These are phyloP conservation scores for Yoshiicerus persimilis DNA, from an alignment of 1,140 invertebrate species.

Conservation along the genomic window DNA sequence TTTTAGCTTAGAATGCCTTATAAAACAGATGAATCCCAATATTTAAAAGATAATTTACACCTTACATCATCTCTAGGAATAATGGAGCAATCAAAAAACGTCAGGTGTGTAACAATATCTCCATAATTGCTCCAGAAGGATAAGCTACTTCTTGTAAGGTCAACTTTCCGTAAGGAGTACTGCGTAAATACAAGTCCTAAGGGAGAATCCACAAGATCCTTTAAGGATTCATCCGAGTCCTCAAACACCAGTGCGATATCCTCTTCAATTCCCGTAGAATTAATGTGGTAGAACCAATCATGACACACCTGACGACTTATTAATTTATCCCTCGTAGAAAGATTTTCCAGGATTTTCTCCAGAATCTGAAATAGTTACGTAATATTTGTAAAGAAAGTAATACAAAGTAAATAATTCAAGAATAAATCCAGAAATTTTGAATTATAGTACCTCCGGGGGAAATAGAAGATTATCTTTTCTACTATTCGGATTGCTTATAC, in stretches of 20 bases:
- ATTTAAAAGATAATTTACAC: neutral
- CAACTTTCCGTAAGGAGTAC: slow-evolving; percentile 2
- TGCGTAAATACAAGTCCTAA: neutral
- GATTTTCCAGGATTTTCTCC: slow-evolving; percentile 10
- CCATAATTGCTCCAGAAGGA: slow-evolving; percentile 37
- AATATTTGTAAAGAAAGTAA: too few species aligned
- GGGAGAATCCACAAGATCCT: neutral
- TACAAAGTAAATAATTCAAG: neutral
- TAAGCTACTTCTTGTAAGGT: slow-evolving; percentile 17
- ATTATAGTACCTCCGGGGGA: slow-evolving; percentile 7
- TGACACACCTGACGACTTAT: slow-evolving; percentile 21
- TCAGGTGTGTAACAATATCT: slow-evolving; percentile 30
- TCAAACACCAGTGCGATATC: neutral
- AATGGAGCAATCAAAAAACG: slow-evolving; percentile 35
- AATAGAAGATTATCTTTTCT: slow-evolving; percentile 27
- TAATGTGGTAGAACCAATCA: slow-evolving; percentile 12
- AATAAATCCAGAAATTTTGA: neutral
- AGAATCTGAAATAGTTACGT: slow-evolving; percentile 21
- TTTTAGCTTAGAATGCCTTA: neutral
- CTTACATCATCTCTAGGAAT: neutral
- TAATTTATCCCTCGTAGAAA: slow-evolving; percentile 26
- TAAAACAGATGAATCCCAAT: neutral
- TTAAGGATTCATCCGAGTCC: neutral
- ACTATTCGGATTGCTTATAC: neutral
- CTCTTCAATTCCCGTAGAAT: neutral